These are phyloP conservation scores for Atta colombica DNA, from an alignment of 1,140 invertebrate species.

Conservation along the genomic window DNA sequence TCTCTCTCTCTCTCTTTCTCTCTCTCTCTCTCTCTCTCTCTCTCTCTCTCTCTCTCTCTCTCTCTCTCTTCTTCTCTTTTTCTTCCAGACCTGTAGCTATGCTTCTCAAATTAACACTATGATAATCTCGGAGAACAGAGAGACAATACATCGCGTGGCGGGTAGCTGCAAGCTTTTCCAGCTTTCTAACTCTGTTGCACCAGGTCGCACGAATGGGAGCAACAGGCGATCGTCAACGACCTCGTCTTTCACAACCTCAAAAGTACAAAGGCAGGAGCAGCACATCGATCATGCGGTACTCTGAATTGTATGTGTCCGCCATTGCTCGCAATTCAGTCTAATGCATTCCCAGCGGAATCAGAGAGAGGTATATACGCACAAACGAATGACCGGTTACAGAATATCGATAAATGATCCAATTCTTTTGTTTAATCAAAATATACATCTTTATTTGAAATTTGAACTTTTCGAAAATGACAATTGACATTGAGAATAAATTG, in stretches of 20 bases:
- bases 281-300: slow-evolving; percentile 46
- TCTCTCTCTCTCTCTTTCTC: neutral
- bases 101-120: slow-evolving; percentile 1
- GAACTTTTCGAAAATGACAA: no score
- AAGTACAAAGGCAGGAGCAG: slow-evolving; percentile 41
- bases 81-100: no score
- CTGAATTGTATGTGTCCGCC: slow-evolving; percentile 29
- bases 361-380: neutral
- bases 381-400: neutral
- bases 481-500: no score
- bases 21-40: neutral
- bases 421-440: neutral
- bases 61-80: neutral
- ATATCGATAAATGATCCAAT: neutral
- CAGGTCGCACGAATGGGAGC: slow-evolving; percentile 34
- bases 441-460: neutral
- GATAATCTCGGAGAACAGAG: slow-evolving; percentile 21
- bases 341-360: neutral
- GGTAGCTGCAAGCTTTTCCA: neutral
- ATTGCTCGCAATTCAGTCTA: slow-evolving; percentile 9
- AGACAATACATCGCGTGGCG: slow-evolving; percentile 22
- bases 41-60: neutral
- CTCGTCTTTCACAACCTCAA: slow-evolving; percentile 48
- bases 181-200: slow-evolving; percentile 30
- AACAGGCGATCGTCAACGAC: slow-evolving; percentile 64